Percentiles rank a stretch among this genome's conserved stretches.
Conservation (phyloP, 2,113 vertebrate species). For the Chlamydotis undulata region DNA sequence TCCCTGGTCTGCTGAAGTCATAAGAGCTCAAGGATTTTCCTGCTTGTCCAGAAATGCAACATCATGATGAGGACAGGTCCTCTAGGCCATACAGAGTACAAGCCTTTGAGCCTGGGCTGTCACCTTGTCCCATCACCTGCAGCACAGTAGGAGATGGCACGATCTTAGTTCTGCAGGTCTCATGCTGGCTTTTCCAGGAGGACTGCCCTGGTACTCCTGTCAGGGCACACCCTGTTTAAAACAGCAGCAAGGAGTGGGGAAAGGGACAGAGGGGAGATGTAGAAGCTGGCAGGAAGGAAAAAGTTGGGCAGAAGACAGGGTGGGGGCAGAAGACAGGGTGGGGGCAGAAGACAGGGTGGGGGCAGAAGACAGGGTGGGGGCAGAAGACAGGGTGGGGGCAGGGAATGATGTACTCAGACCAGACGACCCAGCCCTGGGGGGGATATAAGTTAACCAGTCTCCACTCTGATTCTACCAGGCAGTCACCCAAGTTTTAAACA, state of each 20-base stretch:
- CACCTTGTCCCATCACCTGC: background rate
- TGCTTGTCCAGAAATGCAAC: background rate
- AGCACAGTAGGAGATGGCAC: background rate
- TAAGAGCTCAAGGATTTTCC: background rate
- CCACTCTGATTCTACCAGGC: background rate
- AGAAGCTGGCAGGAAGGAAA: background rate
- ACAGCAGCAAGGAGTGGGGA: background rate
- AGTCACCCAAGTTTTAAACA: background rate
- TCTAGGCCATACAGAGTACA: background rate
- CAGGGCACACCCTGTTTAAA: background rate
- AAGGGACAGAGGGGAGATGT: background rate
- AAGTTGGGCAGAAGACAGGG: background rate
- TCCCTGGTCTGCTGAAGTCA: background rate
- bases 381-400: background rate
- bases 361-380: too few species aligned
- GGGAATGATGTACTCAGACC: background rate
- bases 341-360: background rate
- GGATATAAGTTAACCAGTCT: background rate
- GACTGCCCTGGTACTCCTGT: background rate
- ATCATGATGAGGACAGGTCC: background rate
- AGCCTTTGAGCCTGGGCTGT: background rate
- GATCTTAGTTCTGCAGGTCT: background rate
- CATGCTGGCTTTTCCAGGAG: background rate
- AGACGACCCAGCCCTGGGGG: background rate
- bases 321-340: background rate